Conservation (phyloP, 2,797 vertebrate species). For the Anableps anableps region DNA sequence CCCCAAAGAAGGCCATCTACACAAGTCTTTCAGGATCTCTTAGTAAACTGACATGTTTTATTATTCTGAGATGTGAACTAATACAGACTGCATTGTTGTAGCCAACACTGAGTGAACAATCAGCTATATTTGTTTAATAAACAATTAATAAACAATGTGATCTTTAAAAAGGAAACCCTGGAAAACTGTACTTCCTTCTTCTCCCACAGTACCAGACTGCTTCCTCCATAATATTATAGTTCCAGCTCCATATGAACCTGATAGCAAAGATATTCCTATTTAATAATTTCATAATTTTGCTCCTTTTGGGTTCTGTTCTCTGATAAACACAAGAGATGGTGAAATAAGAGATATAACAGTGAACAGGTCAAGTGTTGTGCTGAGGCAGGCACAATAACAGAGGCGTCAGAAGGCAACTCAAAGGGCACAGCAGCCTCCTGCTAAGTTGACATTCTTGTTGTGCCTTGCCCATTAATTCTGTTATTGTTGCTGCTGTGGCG, state of each 20-base stretch:
- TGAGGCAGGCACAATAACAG: constrained; percentile 74
- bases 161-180: background rate
- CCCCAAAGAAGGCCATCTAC: background rate
- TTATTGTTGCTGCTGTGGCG: constrained; percentile 83
- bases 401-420: constrained; percentile 77
- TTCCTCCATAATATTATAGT: background rate
- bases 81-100: background rate
- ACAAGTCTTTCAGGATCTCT: background rate
- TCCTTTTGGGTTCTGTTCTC: constrained; percentile 15
- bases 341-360: constrained; percentile 66
- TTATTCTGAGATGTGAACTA: background rate
- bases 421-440: constrained; percentile 77
- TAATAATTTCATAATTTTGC: constrained; percentile 34
- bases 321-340: constrained; percentile 50
- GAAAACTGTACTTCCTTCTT: background rate
- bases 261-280: constrained; percentile 33
- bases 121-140: background rate
- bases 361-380: constrained; percentile 74
- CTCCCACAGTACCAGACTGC: background rate
- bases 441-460: constrained; percentile 84
- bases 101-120: background rate
- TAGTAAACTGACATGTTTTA: background rate
- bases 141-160: background rate
- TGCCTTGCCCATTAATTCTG: constrained; percentile 85
- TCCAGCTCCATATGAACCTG: background rate